Base-by-base conservation (phyloP, 2,797 vertebrate species). In the Eptatretus atami region DNA sequence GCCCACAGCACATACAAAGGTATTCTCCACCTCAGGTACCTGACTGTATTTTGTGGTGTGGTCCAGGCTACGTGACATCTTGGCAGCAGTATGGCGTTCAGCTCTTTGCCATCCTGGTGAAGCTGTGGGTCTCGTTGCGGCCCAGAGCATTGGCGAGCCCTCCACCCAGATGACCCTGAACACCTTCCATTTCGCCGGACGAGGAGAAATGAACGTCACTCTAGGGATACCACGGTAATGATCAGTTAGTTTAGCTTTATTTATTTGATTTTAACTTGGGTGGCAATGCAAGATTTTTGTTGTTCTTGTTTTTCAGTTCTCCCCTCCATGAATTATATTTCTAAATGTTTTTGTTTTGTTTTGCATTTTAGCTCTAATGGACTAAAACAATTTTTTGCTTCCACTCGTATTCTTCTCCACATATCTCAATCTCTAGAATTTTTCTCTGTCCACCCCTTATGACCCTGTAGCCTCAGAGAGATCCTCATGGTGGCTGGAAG, bases 101-200 rank as follows among this genome's bases (percentile, higher is more conserved):
- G 78, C 92, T 0, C 79, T 96, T 3, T 98, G 90, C 69, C 84
- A 94, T 64, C 90, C 90, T 0, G 92, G 92, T 1, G 92, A 98
- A 67, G 92, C 92, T 0, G 92, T 98, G 67, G 90, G 92, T 13
- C 77, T 96, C 63, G 76, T 98, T 67, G 87, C 90, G 0, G 92
- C 84, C 66, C 92, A 96, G 76, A 96, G 90, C 70, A 90, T 98
- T 1, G 90, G 92, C 0, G 90, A 96, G 44, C 92, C 92, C 53
- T 98, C 92, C 68, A 98, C 92, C 2, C 92, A 96, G 76, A 98
- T 98, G 92, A 98, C 92, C 54, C 81, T 98, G 64, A 98, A 98
- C 77, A 98, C 92, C 61, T 98, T 98, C 71, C 92, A 98, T 74
- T 98, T 98, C 25, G 92, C 92, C 1, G 92, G 92, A 72, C 82